Percentiles rank a stretch among this genome's conserved stretches.
Evolutionary conservation across 1,140 invertebrate species (phyloP).

Genomic region (Heliconius melpomene): DNA sequence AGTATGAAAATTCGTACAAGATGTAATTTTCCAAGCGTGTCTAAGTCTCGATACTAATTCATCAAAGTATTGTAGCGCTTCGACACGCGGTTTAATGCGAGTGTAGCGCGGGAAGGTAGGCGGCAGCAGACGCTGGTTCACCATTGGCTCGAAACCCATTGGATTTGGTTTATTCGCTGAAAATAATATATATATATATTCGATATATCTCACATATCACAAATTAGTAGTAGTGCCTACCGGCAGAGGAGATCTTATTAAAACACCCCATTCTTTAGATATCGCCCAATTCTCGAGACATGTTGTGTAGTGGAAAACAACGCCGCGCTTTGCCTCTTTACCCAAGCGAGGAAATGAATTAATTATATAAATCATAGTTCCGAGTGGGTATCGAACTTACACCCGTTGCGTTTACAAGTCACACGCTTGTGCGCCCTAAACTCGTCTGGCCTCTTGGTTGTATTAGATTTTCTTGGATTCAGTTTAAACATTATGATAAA

Average conservation of each 20-base stretch:
- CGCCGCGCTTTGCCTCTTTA: too few species aligned
- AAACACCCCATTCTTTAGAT: background rate
- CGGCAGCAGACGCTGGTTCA: conserved; percentile 96
- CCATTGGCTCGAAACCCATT: conserved; percentile 96
- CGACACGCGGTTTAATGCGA: conserved; percentile 91
- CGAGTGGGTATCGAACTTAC: too few species aligned
- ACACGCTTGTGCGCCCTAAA: too few species aligned
- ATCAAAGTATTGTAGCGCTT: conserved; percentile 93
- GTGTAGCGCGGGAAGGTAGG: conserved; percentile 99
- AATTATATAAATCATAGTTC: too few species aligned
- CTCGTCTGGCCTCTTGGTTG: too few species aligned
- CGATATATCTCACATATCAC: too few species aligned
- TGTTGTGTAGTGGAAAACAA: background rate
- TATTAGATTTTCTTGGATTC: too few species aligned
- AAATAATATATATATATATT: conserved; percentile 29
- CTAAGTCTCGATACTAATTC: conserved; percentile 90
- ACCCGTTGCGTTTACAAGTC: too few species aligned
- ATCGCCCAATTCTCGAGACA: background rate
- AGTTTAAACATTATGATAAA: too few species aligned
- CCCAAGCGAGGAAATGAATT: too few species aligned
- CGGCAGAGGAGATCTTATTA: background rate
- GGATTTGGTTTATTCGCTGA: conserved; percentile 83
- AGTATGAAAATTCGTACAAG: conserved; percentile 89
- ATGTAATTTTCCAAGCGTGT: conserved; percentile 91
- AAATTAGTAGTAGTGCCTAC: background rate